Evolutionary conservation across 2,888 invertebrate genomes (phyloP), one percentile per base, ranked within the genome.

Genomic region (Harpalus rufipes): DNA sequence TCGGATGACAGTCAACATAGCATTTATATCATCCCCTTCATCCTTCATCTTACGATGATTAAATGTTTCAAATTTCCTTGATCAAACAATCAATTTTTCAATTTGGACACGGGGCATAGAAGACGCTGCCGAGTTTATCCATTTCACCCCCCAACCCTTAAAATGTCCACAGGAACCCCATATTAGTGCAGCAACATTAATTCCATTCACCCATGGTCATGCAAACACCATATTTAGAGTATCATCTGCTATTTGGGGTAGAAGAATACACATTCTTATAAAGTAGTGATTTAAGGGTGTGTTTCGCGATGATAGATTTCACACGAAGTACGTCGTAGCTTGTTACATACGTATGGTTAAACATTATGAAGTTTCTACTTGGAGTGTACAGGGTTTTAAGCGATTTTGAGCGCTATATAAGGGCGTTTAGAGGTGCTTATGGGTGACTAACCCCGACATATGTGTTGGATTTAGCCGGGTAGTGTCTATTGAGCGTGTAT

Each of bases 101-200:
- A 85, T 85, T 85, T 85, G 80, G 80, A 80, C 85, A 85, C 80
- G 80, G 68, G 18, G 80, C 56, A 61, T 84, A 58, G 68, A 44
- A 80, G 59, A 80, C 85, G 80, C 78, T 59, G 59, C 58, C 63
- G 61, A 80, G 44, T 18, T 84, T 63, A 68, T 72, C 32, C 82
- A 74, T 59, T 81, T 80, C 80, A 21, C 65, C 65, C 65, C 63
- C 63, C 68, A n/a, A 39, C 68, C 68, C 39, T 41, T 25, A 18
- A 18, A 68, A 56, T 65, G 81, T 81, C 81, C 81, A 81, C 65
- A 87, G 87, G 87, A 88, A 90, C 90, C 91, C 91, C 90, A 89
- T 89, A 91, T 91, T 91, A 91, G 91, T 91, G 89, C 90, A 90
- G 91, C 89, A 90, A 91, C 91, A 91, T 91, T 91, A 90, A 91